These are phyloP conservation scores for Eira barbara DNA, from an alignment of 2,113 vertebrate species.

Conservation along the genomic window DNA sequence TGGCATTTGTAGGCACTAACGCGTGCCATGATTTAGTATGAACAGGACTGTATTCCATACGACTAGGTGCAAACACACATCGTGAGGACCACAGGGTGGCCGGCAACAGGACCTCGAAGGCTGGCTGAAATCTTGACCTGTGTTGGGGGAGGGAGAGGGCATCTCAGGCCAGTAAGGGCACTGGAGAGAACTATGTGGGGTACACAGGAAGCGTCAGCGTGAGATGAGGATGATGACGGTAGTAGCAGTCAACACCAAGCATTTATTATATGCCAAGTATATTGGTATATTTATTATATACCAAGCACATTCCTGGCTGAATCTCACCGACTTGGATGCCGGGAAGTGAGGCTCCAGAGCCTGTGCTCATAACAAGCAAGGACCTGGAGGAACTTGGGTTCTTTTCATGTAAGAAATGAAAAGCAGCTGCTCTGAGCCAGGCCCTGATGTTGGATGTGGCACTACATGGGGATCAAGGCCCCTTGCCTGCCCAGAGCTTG, in stretches of 20 bases:
- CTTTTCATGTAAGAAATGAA: background rate
- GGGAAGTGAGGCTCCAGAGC: background rate
- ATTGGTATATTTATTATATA: no score
- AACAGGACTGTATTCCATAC: rapidly evolving
- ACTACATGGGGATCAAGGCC: background rate
- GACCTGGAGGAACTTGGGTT: background rate
- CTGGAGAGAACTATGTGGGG: rapidly evolving
- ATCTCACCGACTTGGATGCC: background rate
- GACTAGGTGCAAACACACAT: background rate
- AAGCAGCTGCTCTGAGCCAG: background rate
- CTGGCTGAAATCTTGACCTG: background rate
- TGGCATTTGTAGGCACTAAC: background rate
- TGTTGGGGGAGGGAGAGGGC: background rate
- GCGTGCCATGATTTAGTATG: background rate
- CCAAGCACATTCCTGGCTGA: background rate
- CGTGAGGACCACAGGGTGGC: rapidly evolving
- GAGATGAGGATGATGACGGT: rapidly evolving
- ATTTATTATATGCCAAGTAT: background rate
- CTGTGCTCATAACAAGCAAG: rapidly evolving
- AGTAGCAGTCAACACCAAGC: background rate
- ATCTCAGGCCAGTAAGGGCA: background rate
- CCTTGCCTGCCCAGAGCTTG: background rate
- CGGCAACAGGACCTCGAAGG: background rate
- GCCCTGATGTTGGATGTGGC: background rate
- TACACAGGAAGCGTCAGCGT: background rate